phyloP scores from a whole-genome alignment of 2,888 invertebrate genomes.

The Aphelenchoides bicaudatus region DNA sequence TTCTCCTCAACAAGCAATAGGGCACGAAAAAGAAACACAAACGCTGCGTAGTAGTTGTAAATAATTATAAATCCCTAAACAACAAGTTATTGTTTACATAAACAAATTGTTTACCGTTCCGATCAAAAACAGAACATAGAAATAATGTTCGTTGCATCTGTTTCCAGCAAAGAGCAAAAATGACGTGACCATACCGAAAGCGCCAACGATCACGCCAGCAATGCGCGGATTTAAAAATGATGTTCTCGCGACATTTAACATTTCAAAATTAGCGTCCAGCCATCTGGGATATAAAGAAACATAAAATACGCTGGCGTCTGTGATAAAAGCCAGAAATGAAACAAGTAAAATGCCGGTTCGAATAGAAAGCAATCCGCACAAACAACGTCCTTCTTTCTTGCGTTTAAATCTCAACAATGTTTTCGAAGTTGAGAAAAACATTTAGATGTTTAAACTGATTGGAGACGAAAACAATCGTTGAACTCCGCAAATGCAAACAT shows the following conservation, averaged over 20 bases:
- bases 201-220: neutral
- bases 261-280: neutral
- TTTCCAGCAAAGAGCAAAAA: neutral
- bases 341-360: neutral
- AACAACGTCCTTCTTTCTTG: slow-evolving; percentile 4
- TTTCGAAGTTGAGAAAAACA: too few species aligned
- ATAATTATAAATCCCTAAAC: slow-evolving; percentile 3
- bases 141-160: too few species aligned
- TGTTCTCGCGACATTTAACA: neutral
- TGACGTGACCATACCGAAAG: neutral
- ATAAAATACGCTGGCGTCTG: neutral
- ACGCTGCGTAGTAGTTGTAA: slow-evolving; percentile 2
- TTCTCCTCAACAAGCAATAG: slow-evolving; percentile 2
- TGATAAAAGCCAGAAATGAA: neutral
- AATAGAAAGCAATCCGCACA: slow-evolving; percentile 5
- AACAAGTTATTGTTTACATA: too few species aligned
- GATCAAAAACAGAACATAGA: too few species aligned
- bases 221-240: slow-evolving; percentile 8
- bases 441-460: too few species aligned
- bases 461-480: too few species aligned
- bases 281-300: slow-evolving; percentile 7
- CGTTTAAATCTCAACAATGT: neutral
- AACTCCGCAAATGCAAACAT: too few species aligned
- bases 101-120: slow-evolving; percentile 1
- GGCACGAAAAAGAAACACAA: slow-evolving; percentile 5